Base-by-base conservation (phyloP, 92 coral and sea anemone genomes). In the Bergia sp. region DNA sequence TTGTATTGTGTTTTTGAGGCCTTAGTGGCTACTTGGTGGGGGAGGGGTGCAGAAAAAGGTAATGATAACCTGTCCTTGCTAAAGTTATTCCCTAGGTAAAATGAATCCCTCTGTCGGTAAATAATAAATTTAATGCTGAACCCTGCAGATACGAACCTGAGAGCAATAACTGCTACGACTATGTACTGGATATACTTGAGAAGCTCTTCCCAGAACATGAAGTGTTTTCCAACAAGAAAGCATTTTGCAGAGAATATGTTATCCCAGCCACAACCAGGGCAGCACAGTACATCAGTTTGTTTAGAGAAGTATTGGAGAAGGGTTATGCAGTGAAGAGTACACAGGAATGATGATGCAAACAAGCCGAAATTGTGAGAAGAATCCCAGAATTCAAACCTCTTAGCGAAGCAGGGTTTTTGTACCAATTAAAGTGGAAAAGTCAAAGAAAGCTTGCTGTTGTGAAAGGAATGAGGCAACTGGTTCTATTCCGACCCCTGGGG, bases 261-360 rank as follows among this genome's bases (percentile, higher is more conserved):
- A 66, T 87, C 58, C 88, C 91, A 3, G 57, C 87, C n/a, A 87
- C 91, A 15, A 88, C 88, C 44, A 87, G 90, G 76, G 93, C 91
- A 18, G 93, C 89, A 1, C 88, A 82, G 42, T 91, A 91, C 37
- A 91, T 91, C 77, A 86, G 86, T 66, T 88, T 91, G 82, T 81
- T 64, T 75, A 91, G 91, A 69, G 84, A 82, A 7, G 80, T 91
- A 2, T 20, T 87, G 40, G 86, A 64, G 10, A 77, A 91, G 12
- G 89, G 93, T 36, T 45, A 64, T 44, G 77, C 53, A 41, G 88
- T 91, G 41, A 82, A 75, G 76, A 87, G 44, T 65, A 36, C 29
- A 12, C 50, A 76, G 76, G 69, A 61, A 20, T 61, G 5, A 1
- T 61, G 29, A 0, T 16, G 69, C 69, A 61, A 2, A 3, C 1